Percentiles rank a stretch among this genome's conserved stretches.
These are phyloP conservation scores for Rallus limicola DNA, from an alignment of 2,113 vertebrate species.

Conservation along the genomic window DNA sequence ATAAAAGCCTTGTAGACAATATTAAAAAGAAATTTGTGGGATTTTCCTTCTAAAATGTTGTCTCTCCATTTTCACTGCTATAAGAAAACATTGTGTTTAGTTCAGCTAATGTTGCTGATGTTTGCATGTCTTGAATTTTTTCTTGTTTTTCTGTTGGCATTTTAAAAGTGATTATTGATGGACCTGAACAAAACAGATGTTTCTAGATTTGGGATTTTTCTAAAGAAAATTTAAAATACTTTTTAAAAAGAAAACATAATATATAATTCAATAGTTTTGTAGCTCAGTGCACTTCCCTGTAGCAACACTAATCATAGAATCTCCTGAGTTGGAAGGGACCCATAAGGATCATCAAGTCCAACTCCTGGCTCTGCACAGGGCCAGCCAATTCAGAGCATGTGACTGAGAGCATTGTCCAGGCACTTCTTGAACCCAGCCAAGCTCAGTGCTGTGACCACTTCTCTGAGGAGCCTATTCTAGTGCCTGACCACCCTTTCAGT, in stretches of 20 bases:
- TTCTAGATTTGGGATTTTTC: not conserved
- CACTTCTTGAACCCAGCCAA: too few relatives aligned
- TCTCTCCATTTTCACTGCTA: not conserved
- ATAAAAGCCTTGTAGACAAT: not conserved
- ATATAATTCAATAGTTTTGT: not conserved
- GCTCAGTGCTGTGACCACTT: too few relatives aligned
- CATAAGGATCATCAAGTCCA: too few relatives aligned
- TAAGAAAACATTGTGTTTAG: not conserved
- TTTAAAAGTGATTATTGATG: not conserved
- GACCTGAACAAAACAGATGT: not conserved
- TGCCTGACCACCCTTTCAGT: too few relatives aligned
- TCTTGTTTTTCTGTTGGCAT: not conserved
- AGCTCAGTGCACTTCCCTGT: not conserved
- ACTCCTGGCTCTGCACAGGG: too few relatives aligned
- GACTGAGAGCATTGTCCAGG: too few relatives aligned
- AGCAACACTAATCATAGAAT: not conserved
- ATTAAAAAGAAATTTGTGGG: not conserved
- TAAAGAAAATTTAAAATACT: not conserved
- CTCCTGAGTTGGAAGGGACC: too few relatives aligned
- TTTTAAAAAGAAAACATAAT: not conserved
- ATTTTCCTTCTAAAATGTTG: not conserved
- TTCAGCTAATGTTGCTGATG: not conserved
- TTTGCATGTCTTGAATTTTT: not conserved
- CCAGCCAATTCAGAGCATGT: too few relatives aligned
- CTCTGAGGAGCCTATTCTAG: too few relatives aligned